Evolutionary conservation across 2,113 vertebrate species (phyloP), one percentile per base, ranked within the genome.

Genomic region (Acanthochromis polyacanthus): DNA sequence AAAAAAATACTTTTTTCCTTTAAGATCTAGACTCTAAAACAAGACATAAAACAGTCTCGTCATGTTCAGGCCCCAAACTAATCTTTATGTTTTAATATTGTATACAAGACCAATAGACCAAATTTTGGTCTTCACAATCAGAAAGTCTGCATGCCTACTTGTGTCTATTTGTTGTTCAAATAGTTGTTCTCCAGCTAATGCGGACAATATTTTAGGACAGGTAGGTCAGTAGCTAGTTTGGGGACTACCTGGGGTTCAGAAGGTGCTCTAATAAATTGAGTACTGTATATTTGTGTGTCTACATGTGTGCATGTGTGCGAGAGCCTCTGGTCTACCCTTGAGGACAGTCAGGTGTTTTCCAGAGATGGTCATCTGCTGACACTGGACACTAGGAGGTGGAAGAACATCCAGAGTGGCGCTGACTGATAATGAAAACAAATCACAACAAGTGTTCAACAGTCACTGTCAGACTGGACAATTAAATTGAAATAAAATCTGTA

Each of bases 331-430:
- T 68, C 15, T 90, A 97, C 96, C 96, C 95, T 97, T 97, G 48
- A 97, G 93, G 52, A 96, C 84, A 0, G 95, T 96, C 71, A 97
- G 88, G 92, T 97, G 94, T 88, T 96, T 96, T 43, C 96, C 96
- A 7, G 95, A 95, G 32, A 97, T 94, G 5, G 92, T 95, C 86
- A 97, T 95, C 91, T 96, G 96, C 19, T 95, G 96, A 89, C 96
- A 97, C 82, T 93, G 95, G 52, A 97, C 91, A 46, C 94, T 93
- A 0, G 96, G 96, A 6, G 96, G 96, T 0, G 96, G 96, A 67
- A 97, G 94, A 62, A 97, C 94, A 0, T 94, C 96, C 74, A 97
- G 90, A 23, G 95, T 85, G 68, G 96, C 95, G 88, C 96, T 96
- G 91, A 97, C 96, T 97, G 38, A n/a, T 10, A 73, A 75, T 2